Base-by-base conservation (phyloP, 2,797 vertebrate genomes). In the Semaprochilodus insignis region DNA sequence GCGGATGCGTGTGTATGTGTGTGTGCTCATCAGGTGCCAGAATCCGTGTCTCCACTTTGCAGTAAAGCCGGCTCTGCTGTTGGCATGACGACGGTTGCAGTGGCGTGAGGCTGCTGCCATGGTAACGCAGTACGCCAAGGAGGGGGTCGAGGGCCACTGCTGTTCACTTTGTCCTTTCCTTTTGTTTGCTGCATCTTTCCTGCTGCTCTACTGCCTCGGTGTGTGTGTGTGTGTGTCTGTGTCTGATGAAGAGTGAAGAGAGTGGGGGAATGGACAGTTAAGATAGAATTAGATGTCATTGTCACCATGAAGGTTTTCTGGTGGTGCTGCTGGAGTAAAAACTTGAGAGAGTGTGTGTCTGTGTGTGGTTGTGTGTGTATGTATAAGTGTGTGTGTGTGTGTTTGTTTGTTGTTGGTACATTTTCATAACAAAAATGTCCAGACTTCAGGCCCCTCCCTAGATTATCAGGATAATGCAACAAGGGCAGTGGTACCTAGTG, bases 21-120 rank as follows among this genome's bases (percentile, higher is more conserved):
- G 65, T 75, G 74, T 48, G 83, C 88, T 88, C 84, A 82, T 93
- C 92, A 93, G 92, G 92, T 92, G 91, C 91, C 90, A 91, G 91
- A 90, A 88, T 82, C 89, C 76, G 59, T 76, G 78, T 87, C 81
- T 87, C 89, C 88, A 93, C 91, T 89, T 89, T 71, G 77, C 91
- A 87, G 91, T 90, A 74, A 91, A 91, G 89, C 91, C 89, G 90
- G 91, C 77, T 86, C 91, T 83, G 72, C 90, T 73, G 94, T 95
- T 94, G 94, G 91, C 94, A 95, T 95, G 93, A 92, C 76, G 89
- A 95, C 92, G 85, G 91, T 88, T 90, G 91, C 92, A 88, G 92
- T 85, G 89, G 88, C 84, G 87, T 90, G 90, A 91, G 91, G 90
- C 89, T 88, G 91, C 92, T 94, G 90, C 92, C 91, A 94, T 94